Conservation (phyloP, 2,797 vertebrate species). For the Molossus molossus region DNA sequence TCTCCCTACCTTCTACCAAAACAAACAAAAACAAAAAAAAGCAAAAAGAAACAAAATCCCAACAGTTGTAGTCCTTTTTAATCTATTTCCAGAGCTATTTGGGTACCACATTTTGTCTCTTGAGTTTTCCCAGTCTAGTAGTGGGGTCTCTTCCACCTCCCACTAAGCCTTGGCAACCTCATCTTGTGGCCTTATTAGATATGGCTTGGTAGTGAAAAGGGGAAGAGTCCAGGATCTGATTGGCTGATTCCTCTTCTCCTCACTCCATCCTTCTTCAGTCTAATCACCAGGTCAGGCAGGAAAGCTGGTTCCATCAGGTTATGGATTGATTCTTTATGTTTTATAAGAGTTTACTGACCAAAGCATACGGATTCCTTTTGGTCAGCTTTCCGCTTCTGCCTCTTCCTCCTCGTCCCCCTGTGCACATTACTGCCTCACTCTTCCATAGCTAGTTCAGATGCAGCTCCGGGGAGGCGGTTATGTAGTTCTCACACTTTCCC, state of each 20-base stretch:
- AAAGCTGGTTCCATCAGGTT: constrained; percentile 60
- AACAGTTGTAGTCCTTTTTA: constrained; percentile 61
- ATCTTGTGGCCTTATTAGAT: constrained; percentile 79
- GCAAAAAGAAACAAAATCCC: constrained; percentile 58
- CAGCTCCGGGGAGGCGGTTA: background rate
- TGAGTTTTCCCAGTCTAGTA: constrained; percentile 53
- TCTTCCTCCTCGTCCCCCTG: background rate
- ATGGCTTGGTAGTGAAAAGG: constrained; percentile 16
- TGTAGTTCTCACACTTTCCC: background rate
- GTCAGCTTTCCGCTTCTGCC: constrained; percentile 35
- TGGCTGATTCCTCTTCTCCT: background rate
- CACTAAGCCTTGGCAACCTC: constrained; percentile 56
- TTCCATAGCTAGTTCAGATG: background rate
- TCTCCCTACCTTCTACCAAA: constrained; percentile 57
- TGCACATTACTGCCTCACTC: background rate
- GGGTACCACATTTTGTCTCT: constrained; percentile 71
- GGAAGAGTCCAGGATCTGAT: constrained; percentile 23
- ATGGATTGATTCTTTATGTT: constrained; percentile 52
- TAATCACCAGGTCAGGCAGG: constrained; percentile 50
- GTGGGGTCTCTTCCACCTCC: constrained; percentile 30
- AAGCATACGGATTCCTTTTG: constrained; percentile 41
- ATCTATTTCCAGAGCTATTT: constrained; percentile 68
- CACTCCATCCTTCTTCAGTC: background rate
- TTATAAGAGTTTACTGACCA: constrained; percentile 67
- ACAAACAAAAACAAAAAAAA: background rate